phyloP scores from a whole-genome alignment of 2,113 vertebrate species.

The Chunga burmeisteri region DNA sequence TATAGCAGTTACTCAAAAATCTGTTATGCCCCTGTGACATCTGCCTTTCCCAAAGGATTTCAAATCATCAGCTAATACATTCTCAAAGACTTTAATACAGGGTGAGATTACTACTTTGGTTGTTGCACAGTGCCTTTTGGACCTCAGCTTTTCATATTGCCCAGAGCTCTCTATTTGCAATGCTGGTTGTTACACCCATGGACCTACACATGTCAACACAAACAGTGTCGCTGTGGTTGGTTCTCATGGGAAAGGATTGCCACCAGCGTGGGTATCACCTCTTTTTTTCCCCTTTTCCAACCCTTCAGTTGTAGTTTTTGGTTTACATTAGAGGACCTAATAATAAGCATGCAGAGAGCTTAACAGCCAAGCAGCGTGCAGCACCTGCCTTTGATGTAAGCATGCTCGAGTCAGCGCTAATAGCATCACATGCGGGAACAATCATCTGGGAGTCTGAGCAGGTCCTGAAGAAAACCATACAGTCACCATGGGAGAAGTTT shows the following conservation, averaged over 20 bases:
- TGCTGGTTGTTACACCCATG: neutral
- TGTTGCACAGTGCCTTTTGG: neutral
- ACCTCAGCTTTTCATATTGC: neutral
- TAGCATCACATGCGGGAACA: neutral
- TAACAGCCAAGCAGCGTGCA: fast-evolving
- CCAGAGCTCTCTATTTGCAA: neutral
- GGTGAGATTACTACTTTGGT: neutral
- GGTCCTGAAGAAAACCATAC: neutral
- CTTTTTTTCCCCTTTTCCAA: neutral
- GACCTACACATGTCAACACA: neutral
- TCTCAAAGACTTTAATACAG: neutral
- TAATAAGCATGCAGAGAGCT: neutral
- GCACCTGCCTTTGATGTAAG: neutral
- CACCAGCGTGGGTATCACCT: fast-evolving
- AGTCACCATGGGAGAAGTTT: neutral
- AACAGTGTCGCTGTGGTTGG: too few species aligned
- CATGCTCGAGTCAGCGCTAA: neutral
- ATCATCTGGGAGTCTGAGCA: neutral
- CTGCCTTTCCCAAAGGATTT: neutral
- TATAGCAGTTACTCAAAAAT: neutral
- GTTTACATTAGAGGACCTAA: neutral
- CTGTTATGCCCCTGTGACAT: neutral
- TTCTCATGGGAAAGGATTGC: neutral
- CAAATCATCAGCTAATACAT: neutral
- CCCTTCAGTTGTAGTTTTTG: neutral